phyloP scores from a whole-genome alignment of 2,797 vertebrate genomes.

The Acanthurus lineatus region DNA sequence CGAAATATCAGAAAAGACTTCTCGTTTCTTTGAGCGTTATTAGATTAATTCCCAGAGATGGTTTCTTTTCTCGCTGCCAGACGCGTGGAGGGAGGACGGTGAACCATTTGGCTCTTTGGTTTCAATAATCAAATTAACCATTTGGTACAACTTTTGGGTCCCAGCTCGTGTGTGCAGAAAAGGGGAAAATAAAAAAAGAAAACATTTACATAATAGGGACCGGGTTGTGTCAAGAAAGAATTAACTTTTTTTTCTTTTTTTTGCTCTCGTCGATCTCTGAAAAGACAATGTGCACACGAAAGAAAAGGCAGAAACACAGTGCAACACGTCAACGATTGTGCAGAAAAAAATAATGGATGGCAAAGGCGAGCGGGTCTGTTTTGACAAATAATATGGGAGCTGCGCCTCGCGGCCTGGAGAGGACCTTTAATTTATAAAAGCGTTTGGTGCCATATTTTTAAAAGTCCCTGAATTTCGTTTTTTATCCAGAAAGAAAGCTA shows the following conservation, averaged over 20 bases:
- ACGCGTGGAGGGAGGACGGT: slow-evolving; percentile 98
- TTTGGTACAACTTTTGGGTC: slow-evolving; percentile 95
- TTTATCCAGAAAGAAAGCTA: not conserved
- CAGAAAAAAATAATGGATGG: slow-evolving; percentile 71
- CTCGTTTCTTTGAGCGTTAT: slow-evolving; percentile 97
- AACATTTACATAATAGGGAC: slow-evolving; percentile 88
- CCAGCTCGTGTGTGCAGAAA: slow-evolving; percentile 92
- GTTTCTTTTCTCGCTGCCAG: slow-evolving; percentile 91
- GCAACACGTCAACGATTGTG: slow-evolving; percentile 77
- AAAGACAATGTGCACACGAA: slow-evolving; percentile 77
- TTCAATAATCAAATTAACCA: slow-evolving; percentile 98
- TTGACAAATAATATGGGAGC: slow-evolving; percentile 22
- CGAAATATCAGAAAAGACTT: slow-evolving; percentile 97
- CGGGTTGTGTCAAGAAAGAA: slow-evolving; percentile 85
- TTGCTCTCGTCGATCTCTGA: slow-evolving; percentile 83
- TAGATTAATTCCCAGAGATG: slow-evolving; percentile 98
- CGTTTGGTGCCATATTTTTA: not conserved
- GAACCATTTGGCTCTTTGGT: slow-evolving; percentile 97
- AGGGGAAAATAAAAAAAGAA: slow-evolving; percentile 88
- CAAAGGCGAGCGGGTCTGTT: slow-evolving; percentile 56
- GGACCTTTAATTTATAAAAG: not conserved
- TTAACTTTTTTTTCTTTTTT: slow-evolving; percentile 69
- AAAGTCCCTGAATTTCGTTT: not conserved
- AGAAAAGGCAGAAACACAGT: slow-evolving; percentile 80
- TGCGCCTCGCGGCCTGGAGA: slow-evolving; percentile 12